Evolutionary conservation across 2,113 vertebrate genomes (phyloP), one percentile per base, ranked within the genome.

Genomic region (Tetrao urogallus): DNA sequence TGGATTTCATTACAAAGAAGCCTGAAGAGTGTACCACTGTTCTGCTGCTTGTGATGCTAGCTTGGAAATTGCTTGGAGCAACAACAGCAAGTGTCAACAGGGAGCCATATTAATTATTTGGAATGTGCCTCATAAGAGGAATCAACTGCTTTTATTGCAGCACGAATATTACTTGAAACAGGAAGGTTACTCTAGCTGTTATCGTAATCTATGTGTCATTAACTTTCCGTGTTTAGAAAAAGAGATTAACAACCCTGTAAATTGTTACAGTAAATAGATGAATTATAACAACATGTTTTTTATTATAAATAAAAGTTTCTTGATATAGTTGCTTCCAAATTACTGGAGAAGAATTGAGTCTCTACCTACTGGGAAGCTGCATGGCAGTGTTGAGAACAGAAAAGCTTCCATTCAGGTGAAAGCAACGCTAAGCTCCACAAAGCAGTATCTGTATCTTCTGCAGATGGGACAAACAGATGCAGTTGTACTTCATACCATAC

Each of bases 71-170:
- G 96, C 97, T 97, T 86, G 85, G 92, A 97, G 97, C 96, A 95
- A 95, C 90, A 96, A 93, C 94, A 96, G 95, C 94, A 89, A 92
- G 81, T 94, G 94, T 97, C 97, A 97, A 97, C 95, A 94, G 98
- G 97, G 97, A 98, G 89, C 95, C n/a, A 52, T 98, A 97, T 98
- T 97, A 98, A 98, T 98, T 98, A 97, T 98, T 98, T 98, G 96
- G 95, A 97, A 98, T 97, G 97, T 96, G 97, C 96, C 98, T 98
- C 98, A 69, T 96, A 98, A 98, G 97, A 97, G 97, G 93, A 97
- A 97, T 97, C 97, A 96, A 90, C 94, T 72, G 92, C 89, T 97
- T 97, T 98, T 98, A 98, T 96, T 97, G 95, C 97, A 88, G 94
- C 95, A 90, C 36, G 47, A 97, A 97, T 98, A 97, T 97, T 97